Conservation (phyloP, 2,113 vertebrate species). For the Prinia subflava region DNA sequence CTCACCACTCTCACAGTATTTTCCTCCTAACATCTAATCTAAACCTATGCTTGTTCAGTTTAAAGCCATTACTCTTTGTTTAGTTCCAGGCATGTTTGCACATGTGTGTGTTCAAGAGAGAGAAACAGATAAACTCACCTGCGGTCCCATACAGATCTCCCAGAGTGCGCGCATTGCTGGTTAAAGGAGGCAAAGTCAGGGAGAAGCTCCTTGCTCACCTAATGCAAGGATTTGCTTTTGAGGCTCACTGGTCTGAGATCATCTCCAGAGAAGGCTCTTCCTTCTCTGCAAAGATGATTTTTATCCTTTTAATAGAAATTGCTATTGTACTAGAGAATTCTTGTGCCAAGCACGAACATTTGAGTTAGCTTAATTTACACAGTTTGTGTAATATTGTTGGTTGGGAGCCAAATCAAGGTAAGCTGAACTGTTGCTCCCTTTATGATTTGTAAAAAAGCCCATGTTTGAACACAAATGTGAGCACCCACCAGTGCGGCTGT, state of each 20-base stretch:
- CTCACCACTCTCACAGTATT: not conserved
- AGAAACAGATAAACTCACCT: not conserved
- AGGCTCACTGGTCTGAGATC: accelerated
- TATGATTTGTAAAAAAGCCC: not conserved
- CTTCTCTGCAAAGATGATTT: not conserved
- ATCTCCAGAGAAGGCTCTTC: not conserved
- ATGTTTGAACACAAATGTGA: not conserved
- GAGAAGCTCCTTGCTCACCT: not conserved
- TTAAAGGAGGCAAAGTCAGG: not conserved
- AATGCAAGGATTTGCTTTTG: not conserved
- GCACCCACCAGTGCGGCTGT: not conserved
- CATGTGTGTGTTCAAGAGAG: not conserved
- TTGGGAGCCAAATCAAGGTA: not conserved
- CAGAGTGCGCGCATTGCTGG: not conserved
- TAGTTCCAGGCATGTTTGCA: not conserved
- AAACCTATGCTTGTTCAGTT: not conserved
- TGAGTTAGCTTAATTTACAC: not conserved
- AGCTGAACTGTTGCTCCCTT: not conserved
- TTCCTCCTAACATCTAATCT: not conserved
- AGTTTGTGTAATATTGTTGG: not conserved
- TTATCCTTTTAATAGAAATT: not conserved
- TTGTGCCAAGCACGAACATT: too few species aligned
- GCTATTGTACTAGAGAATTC: not conserved
- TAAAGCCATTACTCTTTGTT: not conserved
- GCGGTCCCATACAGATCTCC: not conserved